phyloP scores from a whole-genome alignment of 1,140 invertebrate species.

The Adelges cooleyi region DNA sequence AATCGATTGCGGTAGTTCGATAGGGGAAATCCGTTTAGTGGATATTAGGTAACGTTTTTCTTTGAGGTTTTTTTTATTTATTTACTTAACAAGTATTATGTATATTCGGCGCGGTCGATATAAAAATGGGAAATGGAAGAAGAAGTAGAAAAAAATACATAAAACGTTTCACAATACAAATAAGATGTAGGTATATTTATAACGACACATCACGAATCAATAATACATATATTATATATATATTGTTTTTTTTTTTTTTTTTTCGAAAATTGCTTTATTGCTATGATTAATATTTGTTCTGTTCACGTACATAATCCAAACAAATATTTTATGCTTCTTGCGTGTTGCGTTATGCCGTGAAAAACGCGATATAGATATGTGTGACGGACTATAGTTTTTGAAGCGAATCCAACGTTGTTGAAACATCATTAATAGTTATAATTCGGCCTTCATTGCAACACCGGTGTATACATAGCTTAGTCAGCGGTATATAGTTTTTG shows the following conservation, averaged over 20 bases:
- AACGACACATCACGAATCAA: slow-evolving; percentile 26
- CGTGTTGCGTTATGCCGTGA: slow-evolving; percentile 4
- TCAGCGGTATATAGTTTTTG: no score
- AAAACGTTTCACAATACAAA: slow-evolving; percentile 5
- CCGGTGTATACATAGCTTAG: no score
- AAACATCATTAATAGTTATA: no score
- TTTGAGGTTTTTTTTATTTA: no score
- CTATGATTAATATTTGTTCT: slow-evolving; percentile 1
- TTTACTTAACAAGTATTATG: no score
- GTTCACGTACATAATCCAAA: slow-evolving; percentile 8
- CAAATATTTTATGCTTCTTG: slow-evolving; percentile 4
- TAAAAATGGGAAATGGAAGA: background rate
- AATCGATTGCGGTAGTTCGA: slow-evolving; percentile 2
- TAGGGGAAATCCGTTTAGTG: background rate
- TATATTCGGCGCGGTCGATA: no score
- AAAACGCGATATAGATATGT: background rate
- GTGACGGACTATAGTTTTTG: background rate
- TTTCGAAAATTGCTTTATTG: background rate
- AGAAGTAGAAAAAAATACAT: background rate
- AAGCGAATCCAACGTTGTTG: background rate
- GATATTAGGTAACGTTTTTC: slow-evolving; percentile 8
- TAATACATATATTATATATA: no score
- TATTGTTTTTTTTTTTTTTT: slow-evolving; percentile 4
- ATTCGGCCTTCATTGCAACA: no score
- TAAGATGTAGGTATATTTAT: background rate